Percentiles rank a stretch among this genome's conserved stretches.
Conservation (phyloP, 1,140 invertebrate species). For the Pristionchus pacificus region DNA sequence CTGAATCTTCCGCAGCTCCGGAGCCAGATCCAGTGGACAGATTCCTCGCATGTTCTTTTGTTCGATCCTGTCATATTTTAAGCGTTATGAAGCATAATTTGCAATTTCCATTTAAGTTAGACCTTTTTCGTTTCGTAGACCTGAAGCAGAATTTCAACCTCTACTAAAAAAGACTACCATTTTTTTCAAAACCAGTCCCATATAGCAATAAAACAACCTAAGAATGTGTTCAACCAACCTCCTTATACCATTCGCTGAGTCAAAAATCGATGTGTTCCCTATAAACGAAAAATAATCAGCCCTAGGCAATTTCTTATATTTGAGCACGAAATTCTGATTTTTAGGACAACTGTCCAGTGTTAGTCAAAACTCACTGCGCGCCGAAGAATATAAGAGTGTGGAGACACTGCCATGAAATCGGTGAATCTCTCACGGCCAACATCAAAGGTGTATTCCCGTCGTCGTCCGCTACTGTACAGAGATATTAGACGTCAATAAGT, state of each 20-base stretch:
- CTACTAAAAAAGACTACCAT: no score
- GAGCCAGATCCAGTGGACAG: constrained; percentile 55
- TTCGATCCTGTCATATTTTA: constrained; percentile 40
- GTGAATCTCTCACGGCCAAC: constrained; percentile 54
- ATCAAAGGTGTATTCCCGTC: constrained; percentile 56
- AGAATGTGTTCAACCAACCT: no score
- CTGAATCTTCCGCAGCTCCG: constrained; percentile 52
- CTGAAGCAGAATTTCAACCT: not conserved
- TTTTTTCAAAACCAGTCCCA: not conserved
- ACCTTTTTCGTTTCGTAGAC: not conserved
- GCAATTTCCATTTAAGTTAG: not conserved
- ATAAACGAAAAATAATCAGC: not conserved
- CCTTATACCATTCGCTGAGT: no score
- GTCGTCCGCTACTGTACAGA: constrained; percentile 42
- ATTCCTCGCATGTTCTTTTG: constrained; percentile 57
- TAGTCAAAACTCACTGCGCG: constrained; percentile 39
- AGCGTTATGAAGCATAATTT: not conserved
- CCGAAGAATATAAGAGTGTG: constrained; percentile 55
- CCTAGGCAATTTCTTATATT: not conserved
- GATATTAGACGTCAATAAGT: no score
- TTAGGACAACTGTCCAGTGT: constrained; percentile 7
- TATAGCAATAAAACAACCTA: constrained; percentile 5
- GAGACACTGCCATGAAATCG: constrained; percentile 53
- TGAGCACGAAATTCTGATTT: not conserved
- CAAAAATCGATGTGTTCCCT: not conserved